These are phyloP conservation scores for Tautogolabrus adspersus DNA, from an alignment of 2,113 vertebrate species.

Conservation along the genomic window DNA sequence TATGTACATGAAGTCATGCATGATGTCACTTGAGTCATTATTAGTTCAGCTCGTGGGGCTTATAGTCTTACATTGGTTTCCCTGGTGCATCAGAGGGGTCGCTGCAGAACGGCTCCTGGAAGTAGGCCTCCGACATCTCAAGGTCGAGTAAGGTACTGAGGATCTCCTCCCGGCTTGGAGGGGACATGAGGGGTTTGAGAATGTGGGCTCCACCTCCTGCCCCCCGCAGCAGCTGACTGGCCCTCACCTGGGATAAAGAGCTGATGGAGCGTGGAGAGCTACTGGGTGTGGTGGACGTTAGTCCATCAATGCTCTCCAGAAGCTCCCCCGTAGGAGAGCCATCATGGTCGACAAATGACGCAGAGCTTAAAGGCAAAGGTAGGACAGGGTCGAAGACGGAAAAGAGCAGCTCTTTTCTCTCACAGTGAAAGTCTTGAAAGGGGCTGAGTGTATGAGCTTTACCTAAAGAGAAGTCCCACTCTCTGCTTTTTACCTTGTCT, in stretches of 20 bases:
- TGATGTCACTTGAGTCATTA: too few relatives aligned
- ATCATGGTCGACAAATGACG: constrained; percentile 87
- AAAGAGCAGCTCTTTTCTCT: constrained; percentile 85
- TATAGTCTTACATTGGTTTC: constrained; percentile 90
- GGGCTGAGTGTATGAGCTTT: constrained; percentile 87
- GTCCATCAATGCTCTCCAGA: constrained; percentile 86
- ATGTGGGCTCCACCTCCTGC: constrained; percentile 86
- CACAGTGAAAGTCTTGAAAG: constrained; percentile 93
- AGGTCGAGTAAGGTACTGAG: constrained; percentile 91
- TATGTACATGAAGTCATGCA: too few relatives aligned
- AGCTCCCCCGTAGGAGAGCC: constrained; percentile 91
- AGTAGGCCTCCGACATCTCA: constrained; percentile 93
- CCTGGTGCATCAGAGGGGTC: constrained; percentile 94
- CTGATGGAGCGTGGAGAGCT: constrained; percentile 94
- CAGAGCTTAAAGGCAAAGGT: constrained; percentile 86
- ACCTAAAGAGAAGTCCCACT: constrained; percentile 83
- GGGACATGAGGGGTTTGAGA: constrained; percentile 97
- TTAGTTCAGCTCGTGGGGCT: background rate
- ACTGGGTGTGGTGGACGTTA: constrained; percentile 92
- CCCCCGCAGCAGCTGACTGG: constrained; percentile 87
- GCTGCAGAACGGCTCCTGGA: constrained; percentile 97
- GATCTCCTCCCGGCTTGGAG: constrained; percentile 96
- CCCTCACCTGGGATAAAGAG: constrained; percentile 92
- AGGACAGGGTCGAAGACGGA: constrained; percentile 83
- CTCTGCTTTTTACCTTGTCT: constrained; percentile 84